Conservation (phyloP, 1,140 invertebrate species). For the Artemia franciscana region DNA sequence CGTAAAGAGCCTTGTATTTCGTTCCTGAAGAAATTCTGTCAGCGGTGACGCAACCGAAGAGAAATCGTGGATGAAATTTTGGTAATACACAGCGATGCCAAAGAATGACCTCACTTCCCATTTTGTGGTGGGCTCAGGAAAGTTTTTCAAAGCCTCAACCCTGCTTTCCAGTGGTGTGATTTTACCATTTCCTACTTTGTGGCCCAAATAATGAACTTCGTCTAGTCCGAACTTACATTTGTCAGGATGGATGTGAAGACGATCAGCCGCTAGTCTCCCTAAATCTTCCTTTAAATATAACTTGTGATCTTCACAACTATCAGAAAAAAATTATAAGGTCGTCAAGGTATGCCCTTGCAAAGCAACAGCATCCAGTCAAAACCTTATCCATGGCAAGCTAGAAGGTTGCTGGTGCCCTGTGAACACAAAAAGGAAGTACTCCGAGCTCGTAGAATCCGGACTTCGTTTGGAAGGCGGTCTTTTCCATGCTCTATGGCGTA, state of each 20-base stretch:
- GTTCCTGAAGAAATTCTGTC: constrained; percentile 12
- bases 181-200: constrained; percentile 7
- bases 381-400: too few species aligned
- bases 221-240: constrained; percentile 12
- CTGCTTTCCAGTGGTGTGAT: constrained; percentile 15
- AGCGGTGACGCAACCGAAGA: constrained; percentile 15
- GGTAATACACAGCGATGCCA: constrained; percentile 22
- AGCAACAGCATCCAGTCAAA: too few species aligned
- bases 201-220: constrained; percentile 13
- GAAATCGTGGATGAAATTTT: constrained; percentile 19
- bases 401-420: too few species aligned
- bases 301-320: constrained; percentile 1
- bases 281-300: neutral
- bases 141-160: constrained; percentile 11
- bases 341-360: too few species aligned
- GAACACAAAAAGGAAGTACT: too few species aligned
- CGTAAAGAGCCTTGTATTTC: neutral
- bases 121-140: constrained; percentile 15
- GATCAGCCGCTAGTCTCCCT: constrained; percentile 2
- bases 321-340: too few species aligned
- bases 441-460: constrained; percentile 23
- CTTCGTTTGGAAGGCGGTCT: too few species aligned
- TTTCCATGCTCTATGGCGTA: too few species aligned
- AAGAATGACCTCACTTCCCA: constrained; percentile 22
- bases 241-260: constrained; percentile 11